Evolutionary conservation across 2,888 invertebrate genomes (phyloP).

Genomic region (Atrina japonica): DNA sequence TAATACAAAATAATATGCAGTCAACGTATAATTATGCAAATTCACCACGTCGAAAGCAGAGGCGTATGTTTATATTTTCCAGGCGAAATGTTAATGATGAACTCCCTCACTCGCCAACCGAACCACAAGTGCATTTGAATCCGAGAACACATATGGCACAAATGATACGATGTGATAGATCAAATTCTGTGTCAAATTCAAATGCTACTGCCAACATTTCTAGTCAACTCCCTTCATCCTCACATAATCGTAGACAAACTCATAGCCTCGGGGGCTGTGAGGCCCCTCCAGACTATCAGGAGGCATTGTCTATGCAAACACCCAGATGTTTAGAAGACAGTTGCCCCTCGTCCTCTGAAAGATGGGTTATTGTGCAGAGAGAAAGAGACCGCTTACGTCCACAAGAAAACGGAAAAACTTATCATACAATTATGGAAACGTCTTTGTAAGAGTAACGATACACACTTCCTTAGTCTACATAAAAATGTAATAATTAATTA

Average conservation of each 20-base stretch:
- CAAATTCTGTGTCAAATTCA: background rate
- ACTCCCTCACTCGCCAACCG: constrained; percentile 25
- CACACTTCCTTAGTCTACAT: no score
- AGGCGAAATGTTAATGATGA: constrained; percentile 14
- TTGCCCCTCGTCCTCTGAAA: background rate
- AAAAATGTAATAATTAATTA: no score
- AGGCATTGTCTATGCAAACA: constrained; percentile 55
- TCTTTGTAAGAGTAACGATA: no score
- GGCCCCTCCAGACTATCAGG: constrained; percentile 55
- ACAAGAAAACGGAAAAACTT: constrained; percentile 10
- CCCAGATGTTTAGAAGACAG: constrained; percentile 19
- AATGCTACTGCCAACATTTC: no score
- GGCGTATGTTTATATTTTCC: constrained; percentile 37
- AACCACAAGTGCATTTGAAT: constrained; percentile 29
- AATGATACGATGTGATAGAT: background rate
- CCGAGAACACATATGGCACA: constrained; percentile 15
- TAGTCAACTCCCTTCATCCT: background rate
- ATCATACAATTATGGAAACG: constrained; percentile 50
- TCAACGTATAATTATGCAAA: constrained; percentile 81
- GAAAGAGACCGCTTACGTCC: constrained; percentile 16
- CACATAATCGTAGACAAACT: background rate
- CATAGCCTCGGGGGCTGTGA: background rate
- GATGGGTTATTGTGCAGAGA: background rate
- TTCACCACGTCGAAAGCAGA: constrained; percentile 81
- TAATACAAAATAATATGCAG: constrained; percentile 40